Evolutionary conservation across 2,888 invertebrate genomes (phyloP).

Genomic region (Harmothoe impar): DNA sequence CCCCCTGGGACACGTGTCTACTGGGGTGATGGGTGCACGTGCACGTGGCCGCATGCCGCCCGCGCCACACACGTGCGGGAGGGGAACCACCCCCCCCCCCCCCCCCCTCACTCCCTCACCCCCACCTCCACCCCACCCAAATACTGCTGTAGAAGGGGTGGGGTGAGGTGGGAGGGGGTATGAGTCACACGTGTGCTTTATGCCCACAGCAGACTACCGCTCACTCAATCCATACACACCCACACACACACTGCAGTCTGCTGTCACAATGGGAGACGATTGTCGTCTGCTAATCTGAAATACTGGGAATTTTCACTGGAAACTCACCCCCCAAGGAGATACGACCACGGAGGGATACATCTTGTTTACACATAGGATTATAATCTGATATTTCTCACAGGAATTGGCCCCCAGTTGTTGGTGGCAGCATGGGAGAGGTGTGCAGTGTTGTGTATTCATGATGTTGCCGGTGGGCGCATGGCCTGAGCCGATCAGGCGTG

Average conservation of each 20-base stretch:
- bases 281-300: slow-evolving; percentile 24
- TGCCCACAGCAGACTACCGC: neutral
- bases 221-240: neutral
- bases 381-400: too few species aligned
- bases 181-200: slow-evolving; percentile 3
- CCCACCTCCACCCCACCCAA: neutral
- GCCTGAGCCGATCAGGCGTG: too few species aligned
- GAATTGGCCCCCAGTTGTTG: too few species aligned
- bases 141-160: neutral
- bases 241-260: neutral
- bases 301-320: too few species aligned
- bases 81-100: neutral
- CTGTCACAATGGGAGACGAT: neutral
- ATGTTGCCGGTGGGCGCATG: too few species aligned
- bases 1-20: neutral
- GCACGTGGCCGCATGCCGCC: neutral
- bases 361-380: too few species aligned
- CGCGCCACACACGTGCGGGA: neutral
- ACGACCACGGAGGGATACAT: too few species aligned
- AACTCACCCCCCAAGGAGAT: too few species aligned
- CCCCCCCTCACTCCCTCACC: neutral
- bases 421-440: too few species aligned
- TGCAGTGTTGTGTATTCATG: too few species aligned
- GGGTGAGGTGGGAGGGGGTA: neutral
- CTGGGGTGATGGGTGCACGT: neutral